Evolutionary conservation across 2,113 vertebrate species (phyloP).

Genomic region (Carassius gibelio): DNA sequence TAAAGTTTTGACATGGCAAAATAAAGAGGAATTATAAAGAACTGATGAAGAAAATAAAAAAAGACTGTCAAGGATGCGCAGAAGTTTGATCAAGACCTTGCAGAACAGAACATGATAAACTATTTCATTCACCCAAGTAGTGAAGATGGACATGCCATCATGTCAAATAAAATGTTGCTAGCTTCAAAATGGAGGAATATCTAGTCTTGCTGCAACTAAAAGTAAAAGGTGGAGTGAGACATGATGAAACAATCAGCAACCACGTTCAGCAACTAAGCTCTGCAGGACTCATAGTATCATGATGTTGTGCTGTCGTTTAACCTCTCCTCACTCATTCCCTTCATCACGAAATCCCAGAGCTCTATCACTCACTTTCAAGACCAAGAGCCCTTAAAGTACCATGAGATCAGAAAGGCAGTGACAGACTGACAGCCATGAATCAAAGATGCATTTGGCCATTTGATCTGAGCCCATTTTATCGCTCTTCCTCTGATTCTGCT

Average conservation of each 20-base stretch:
- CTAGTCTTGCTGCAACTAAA: neutral
- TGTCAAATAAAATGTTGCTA: neutral
- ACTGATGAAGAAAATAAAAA: too few species aligned
- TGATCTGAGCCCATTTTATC: neutral
- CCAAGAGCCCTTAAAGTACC: neutral
- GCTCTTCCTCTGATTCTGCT: neutral
- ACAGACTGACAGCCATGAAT: neutral
- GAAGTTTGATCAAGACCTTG: neutral
- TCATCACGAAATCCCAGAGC: neutral
- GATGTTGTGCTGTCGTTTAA: conserved; percentile 5
- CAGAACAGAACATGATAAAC: neutral
- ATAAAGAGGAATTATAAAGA: neutral
- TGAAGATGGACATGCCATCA: neutral
- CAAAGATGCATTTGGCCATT: conserved; percentile 1
- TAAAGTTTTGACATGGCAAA: neutral
- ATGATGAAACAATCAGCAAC: conserved; percentile 55
- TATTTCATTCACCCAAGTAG: neutral
- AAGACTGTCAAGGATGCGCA: neutral
- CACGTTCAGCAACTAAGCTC: conserved; percentile 38
- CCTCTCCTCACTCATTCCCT: conserved; percentile 56
- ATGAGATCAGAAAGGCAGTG: neutral
- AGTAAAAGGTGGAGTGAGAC: neutral
- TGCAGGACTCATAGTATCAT: neutral
- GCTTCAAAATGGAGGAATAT: neutral
- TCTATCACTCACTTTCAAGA: conserved; percentile 43